Base-by-base conservation (phyloP, 2,888 invertebrate genomes). In the Beris chalybata region DNA sequence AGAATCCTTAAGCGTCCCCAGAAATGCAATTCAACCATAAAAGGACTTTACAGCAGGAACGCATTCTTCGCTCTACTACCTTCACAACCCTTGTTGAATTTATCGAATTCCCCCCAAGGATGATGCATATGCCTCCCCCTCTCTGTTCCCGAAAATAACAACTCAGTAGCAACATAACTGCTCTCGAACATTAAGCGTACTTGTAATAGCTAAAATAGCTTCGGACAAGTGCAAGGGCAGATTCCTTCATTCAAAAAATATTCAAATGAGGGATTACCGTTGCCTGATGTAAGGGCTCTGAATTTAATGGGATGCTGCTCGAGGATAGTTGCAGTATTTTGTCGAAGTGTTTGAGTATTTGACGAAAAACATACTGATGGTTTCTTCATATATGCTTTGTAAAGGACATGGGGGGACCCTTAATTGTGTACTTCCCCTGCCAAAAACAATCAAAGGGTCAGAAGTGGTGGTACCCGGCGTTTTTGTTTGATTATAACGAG, bases 161-260 rank as follows among this genome's bases (percentile, higher is more conserved):
- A 32, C 13, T 30, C 7, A 47, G 29, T 50, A 47, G 30, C 50
- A 47, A 29, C 12, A 53, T 48, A n/a, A 64, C 30, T 55, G 56
- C 44, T 45, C 13, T 44, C 43, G 63, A 52, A 63, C 56, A 67
- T 67, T 67, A 61, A 67, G 48, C 61, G 57, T 54, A 56, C 57
- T 65, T 69, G 61, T 69, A 69, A 69, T 67, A 54, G 13, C 47
- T 13, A 54, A 69, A 69, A 67, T 69, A 67, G 58, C 69, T 63
- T 47, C 56, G 65, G 69, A 69, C 66, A 61, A 61, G 61, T 61
- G 61, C 61, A 56, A 9, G 38, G 32, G 50, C 58, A 61, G 61
- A 54, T 64, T 50, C 64, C 57, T 50, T 22, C 54, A 55, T n/a
- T 31, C 31, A 44, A 22, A 45, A 50, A 63, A 48, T 66, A 66